Base-by-base conservation (phyloP, 2,888 invertebrate genomes). In the Dasypogon diadema region DNA sequence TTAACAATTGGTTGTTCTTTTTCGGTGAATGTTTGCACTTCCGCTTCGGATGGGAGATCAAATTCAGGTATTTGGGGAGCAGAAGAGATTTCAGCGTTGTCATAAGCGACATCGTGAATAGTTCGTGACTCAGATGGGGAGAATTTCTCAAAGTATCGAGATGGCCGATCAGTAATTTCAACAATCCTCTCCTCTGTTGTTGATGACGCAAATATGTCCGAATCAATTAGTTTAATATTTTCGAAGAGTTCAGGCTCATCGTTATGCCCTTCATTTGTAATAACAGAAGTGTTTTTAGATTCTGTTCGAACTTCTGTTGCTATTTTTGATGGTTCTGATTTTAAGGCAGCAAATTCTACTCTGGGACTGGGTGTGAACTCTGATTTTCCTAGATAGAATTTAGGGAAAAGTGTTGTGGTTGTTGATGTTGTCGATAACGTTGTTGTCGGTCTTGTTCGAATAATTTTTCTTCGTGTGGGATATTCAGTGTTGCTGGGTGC, bases 71-170 rank as follows among this genome's bases (percentile, higher is more conserved):
- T n/a, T n/a, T n/a, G n/a, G n/a, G n/a, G n/a, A n/a, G n/a, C n/a
- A n/a, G n/a, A n/a, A n/a, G n/a, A n/a, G 77, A 80, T 79, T 78
- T 80, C 79, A 72, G 80, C 79, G 4, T 58, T 16, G 24, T 48
- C 21, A 22, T 68, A n/a, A 42, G 30, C 16, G 16, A 21, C 16
- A 21, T 84, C 83, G 72, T 83, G 83, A 2, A 84, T 84, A 0
- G 85, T 83, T 34, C 85, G 76, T 2, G 79, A 82, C 75, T 85
- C 85, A 0, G 83, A 81, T 63, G 81, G 80, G 6, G 78, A 82
- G 75, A 84, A 85, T 75, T 85, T 85, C 42, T 83, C 83, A 2
- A 83, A 80, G 75, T 81, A 84, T 73, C 84, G 84, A 0, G 81
- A 77, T 0, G 85, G 81, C 42, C 82, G 80, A 54, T 85, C 85